These are phyloP conservation scores for Nephrotoma flavescens DNA, from an alignment of 2,888 invertebrate species.

Conservation along the genomic window DNA sequence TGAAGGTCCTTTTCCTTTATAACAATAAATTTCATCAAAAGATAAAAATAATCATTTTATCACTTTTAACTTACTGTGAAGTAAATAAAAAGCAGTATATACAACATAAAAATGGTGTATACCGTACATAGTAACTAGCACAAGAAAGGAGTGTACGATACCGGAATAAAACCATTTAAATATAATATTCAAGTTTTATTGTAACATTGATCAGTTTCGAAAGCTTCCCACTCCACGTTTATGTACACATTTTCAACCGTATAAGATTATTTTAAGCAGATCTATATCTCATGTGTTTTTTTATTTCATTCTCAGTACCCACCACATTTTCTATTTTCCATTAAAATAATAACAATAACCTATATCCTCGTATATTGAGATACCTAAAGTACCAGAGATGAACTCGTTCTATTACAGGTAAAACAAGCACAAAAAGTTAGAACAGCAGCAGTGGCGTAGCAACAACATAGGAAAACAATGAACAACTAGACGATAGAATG, in stretches of 20 bases:
- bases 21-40: background rate
- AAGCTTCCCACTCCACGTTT: background rate
- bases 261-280: background rate
- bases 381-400: background rate
- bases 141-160: background rate
- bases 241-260: background rate
- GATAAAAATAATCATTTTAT: background rate
- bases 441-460: background rate
- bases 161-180: background rate
- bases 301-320: background rate
- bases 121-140: background rate
- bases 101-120: background rate
- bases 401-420: background rate
- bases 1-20: background rate
- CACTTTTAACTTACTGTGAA: background rate
- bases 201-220: background rate
- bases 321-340: background rate
- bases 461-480: background rate
- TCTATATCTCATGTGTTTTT: background rate
- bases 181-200: background rate
- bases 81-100: background rate
- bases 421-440: background rate
- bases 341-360: background rate
- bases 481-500: background rate
- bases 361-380: background rate